Evolutionary conservation across 53 echinoderm and acorn worm species (phyloP).

Genomic region (Crossaster papposus): DNA sequence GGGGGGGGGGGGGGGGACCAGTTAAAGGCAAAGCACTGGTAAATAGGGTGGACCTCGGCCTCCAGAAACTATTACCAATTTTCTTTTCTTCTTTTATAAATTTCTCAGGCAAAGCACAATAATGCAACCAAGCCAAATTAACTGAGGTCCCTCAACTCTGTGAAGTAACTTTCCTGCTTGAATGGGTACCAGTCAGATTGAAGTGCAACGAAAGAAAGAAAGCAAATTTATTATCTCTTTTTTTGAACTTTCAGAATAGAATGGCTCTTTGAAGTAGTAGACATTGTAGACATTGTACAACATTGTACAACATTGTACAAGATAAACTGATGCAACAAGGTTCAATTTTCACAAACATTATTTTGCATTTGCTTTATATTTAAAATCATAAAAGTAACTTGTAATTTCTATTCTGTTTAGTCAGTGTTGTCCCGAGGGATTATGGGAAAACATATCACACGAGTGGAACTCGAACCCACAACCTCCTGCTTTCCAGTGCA

Average conservation of each 20-base stretch:
- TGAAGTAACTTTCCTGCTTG: not conserved
- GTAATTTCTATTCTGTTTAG: not conserved
- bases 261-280: too few species aligned
- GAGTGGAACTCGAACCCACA: too few species aligned
- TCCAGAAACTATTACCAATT: conserved; percentile 45
- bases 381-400: not conserved
- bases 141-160: not conserved
- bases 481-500: too few species aligned
- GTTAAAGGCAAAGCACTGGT: not conserved
- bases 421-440: too few species aligned
- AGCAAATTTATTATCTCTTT: not conserved
- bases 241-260: too few species aligned
- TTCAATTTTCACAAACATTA: too few species aligned
- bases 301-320: too few species aligned
- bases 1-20: not conserved
- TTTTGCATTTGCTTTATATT: too few species aligned
- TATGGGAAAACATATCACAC: too few species aligned
- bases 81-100: not conserved
- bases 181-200: not conserved
- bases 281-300: too few species aligned
- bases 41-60: conserved; percentile 1
- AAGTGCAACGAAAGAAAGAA: not conserved
- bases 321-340: too few species aligned
- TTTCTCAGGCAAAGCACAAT: not conserved
- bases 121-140: conserved; percentile 7